Conservation (phyloP, 2,113 vertebrate genomes). For the Chloroceryle aenea region DNA sequence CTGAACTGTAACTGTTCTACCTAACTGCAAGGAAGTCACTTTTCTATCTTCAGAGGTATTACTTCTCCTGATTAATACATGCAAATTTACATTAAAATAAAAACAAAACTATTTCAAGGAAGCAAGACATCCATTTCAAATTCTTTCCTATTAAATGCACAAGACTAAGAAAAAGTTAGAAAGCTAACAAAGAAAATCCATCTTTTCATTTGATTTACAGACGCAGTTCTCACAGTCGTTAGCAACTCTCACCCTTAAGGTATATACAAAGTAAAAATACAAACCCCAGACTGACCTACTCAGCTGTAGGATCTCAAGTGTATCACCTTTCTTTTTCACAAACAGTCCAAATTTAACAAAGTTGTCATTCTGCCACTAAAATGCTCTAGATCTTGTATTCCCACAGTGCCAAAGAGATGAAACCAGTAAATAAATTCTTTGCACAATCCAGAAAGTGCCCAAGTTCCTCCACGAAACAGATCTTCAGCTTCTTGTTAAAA, state of each 20-base stretch:
- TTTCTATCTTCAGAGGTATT: not conserved
- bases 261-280: not conserved
- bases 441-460: not conserved
- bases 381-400: not conserved
- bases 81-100: not conserved
- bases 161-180: not conserved
- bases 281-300: not conserved
- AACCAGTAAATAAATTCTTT: not conserved
- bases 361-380: not conserved
- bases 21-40: not conserved
- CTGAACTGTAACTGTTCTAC: not conserved
- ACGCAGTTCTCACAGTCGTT: not conserved
- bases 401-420: not conserved
- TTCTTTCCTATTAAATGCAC: not conserved
- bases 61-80: not conserved
- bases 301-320: not conserved
- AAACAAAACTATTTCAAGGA: not conserved
- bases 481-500: slow-evolving; percentile 51
- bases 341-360: not conserved
- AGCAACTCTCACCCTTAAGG: not conserved
- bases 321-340: not conserved
- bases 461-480: not conserved
- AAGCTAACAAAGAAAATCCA: not conserved
- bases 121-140: not conserved
- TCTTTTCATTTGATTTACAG: not conserved